These are phyloP conservation scores for Aythya baeri DNA, from an alignment of 2,113 vertebrate species.

Conservation along the genomic window DNA sequence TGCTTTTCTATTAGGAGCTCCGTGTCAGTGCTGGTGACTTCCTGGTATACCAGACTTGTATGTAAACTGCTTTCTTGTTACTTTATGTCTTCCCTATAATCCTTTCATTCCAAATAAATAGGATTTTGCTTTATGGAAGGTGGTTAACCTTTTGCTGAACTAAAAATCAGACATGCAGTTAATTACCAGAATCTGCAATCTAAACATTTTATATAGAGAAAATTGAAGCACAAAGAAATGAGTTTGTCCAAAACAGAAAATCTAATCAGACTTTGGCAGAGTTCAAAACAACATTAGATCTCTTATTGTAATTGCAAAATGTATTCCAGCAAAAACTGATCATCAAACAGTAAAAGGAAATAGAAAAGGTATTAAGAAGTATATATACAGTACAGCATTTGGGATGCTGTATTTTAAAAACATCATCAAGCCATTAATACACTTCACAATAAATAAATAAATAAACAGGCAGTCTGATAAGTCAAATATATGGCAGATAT, in stretches of 20 bases:
- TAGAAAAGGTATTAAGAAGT: neutral
- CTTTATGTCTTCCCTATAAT: conserved; percentile 40
- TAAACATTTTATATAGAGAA: conserved; percentile 48
- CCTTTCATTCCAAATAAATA: conserved; percentile 51
- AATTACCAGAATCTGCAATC: conserved; percentile 61
- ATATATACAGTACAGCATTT: neutral
- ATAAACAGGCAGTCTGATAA: neutral
- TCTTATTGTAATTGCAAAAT: conserved; percentile 54
- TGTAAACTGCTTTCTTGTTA: conserved; percentile 15
- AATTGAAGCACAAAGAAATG: conserved; percentile 48
- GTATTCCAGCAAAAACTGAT: conserved; percentile 40
- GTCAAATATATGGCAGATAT: neutral
- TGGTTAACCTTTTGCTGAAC: conserved; percentile 62
- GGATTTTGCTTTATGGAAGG: conserved; percentile 59
- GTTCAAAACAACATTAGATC: conserved; percentile 56
- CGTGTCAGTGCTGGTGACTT: neutral
- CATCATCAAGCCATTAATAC: conserved; percentile 4
- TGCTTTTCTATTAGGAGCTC: neutral
- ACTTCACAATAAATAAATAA: too few species aligned
- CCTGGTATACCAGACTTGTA: neutral
- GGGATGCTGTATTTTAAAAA: neutral
- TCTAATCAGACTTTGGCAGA: conserved; percentile 59
- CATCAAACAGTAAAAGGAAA: conserved; percentile 32
- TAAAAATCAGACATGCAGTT: conserved; percentile 66
- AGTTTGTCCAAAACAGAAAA: conserved; percentile 58